Conservation (phyloP, 2,888 invertebrate genomes). For the Bombyx huttoni region DNA sequence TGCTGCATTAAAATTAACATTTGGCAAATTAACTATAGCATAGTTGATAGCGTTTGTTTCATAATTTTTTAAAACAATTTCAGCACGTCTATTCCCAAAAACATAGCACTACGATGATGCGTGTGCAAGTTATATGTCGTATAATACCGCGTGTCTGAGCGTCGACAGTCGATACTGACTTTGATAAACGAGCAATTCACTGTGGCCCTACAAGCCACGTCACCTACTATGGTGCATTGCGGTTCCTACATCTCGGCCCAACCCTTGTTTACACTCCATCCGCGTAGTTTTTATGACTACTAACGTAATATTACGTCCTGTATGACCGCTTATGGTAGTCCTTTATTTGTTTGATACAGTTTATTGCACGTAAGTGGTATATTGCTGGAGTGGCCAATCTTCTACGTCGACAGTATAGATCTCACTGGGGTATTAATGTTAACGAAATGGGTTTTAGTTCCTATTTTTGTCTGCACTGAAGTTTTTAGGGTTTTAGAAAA, state of each 20-base stretch:
- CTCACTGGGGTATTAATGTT: slow-evolving; percentile 11
- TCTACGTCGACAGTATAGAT: slow-evolving; percentile 11
- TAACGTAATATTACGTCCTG: slow-evolving; percentile 49
- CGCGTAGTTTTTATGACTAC: slow-evolving; percentile 61
- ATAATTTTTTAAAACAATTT: not conserved
- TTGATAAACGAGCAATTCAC: slow-evolving; percentile 65
- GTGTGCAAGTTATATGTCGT: slow-evolving; percentile 40
- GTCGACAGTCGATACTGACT: slow-evolving; percentile 67
- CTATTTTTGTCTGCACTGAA: not conserved
- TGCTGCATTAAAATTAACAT: too few species aligned
- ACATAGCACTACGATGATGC: slow-evolving; percentile 19
- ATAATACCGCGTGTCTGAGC: slow-evolving; percentile 43
- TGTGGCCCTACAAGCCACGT: slow-evolving; percentile 63
- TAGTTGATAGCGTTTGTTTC: not conserved
- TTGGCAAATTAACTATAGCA: too few species aligned
- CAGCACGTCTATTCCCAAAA: not conserved
- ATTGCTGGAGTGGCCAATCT: slow-evolving; percentile 31
- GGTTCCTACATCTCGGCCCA: slow-evolving; percentile 48
- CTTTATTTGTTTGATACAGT: slow-evolving; percentile 54
- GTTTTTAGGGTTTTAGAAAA: not conserved
- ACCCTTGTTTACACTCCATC: slow-evolving; percentile 60
- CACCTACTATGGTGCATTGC: slow-evolving; percentile 68
- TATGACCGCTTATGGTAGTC: slow-evolving; percentile 42
- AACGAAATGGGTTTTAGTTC: slow-evolving; percentile 1
- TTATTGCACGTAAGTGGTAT: slow-evolving; percentile 45